Evolutionary conservation across 2,797 vertebrate species (phyloP), one percentile per base, ranked within the genome.

Genomic region (Pseudochromis fuscus): DNA sequence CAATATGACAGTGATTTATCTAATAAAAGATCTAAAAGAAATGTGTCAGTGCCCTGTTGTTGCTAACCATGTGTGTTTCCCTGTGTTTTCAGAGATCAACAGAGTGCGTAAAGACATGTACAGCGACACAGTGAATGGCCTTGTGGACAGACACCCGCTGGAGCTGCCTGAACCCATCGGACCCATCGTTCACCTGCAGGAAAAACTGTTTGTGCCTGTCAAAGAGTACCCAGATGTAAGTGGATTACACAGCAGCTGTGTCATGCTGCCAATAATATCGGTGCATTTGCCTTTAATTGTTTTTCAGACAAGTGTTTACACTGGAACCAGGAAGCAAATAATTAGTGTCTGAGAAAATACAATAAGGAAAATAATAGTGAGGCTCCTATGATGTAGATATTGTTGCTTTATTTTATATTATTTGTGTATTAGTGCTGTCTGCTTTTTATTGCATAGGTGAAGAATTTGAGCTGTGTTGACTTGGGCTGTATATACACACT

Each of bases 91-190:
- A 95, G 95, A 95, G 87, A 95, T 95, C 90, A 95, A 93, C 93
- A 94, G 95, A 94, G 95, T 95, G 76, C 91, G 95, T 77, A 95
- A 95, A 90, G 94, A 95, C 88, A 95, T 95, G 95, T 95, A 95
- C 87, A 95, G 91, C 6, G 95, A 95, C 91, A 83, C 94, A 62
- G 93, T 93, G 83, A 95, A 94, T 71, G 94, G 95, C 79, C 90
- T 95, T 84, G 93, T 94, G 86, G 95, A 95, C 38, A 95, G 90
- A 86, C 94, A 93, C 77, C 94, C 95, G 1, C 82, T 95, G 91
- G 94, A 95, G 88, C 91, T 95, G 80, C 95, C 95, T 0, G 95
- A 95, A 63, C 79, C 94, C 13, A 24, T 87, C 5, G 95, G 95
- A 59, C 89, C 95, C 85, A 93, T 95, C 52, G 87, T 95, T 69